phyloP scores from a whole-genome alignment of 1,140 invertebrate species.

The Drosophila pseudoobscura region DNA sequence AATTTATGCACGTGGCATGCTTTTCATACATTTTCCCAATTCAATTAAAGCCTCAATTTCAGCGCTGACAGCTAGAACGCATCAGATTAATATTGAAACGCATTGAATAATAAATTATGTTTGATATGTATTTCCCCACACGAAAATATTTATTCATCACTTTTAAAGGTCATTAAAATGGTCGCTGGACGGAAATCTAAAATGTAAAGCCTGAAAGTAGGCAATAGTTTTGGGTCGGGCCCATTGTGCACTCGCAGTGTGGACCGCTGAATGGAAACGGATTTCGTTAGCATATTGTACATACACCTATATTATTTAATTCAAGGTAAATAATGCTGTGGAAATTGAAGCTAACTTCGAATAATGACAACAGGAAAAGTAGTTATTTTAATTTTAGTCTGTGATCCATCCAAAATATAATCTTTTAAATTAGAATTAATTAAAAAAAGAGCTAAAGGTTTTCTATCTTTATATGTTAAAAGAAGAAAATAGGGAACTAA shows the following conservation, averaged over 20 bases:
- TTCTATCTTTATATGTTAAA: too few species aligned
- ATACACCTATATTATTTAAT: not conserved
- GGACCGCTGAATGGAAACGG: not conserved
- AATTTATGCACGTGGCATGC: constrained; percentile 34
- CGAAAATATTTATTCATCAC: constrained; percentile 38
- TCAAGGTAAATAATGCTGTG: too few species aligned
- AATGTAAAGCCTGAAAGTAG: constrained; percentile 45
- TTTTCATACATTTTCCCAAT: constrained; percentile 35
- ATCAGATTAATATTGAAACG: constrained; percentile 50
- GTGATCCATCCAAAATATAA: too few species aligned
- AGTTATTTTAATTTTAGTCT: too few species aligned
- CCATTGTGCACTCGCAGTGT: constrained; percentile 45
- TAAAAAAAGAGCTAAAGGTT: too few species aligned
- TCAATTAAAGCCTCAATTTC: constrained; percentile 44
- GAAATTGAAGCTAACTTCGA: too few species aligned
- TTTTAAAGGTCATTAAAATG: constrained; percentile 51
- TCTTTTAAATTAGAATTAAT: too few species aligned
- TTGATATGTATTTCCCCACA: constrained; percentile 9
- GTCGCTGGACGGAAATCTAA: constrained; percentile 31
- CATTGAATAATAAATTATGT: constrained; percentile 42
- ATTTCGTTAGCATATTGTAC: constrained; percentile 14
- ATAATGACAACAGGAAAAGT: too few species aligned
- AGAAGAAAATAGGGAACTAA: too few species aligned
- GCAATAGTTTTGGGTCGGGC: constrained; percentile 7
- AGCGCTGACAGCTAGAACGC: constrained; percentile 12